A percentile compares a stretch with the other conserved stretches of the same genome.
Conservation (phyloP, 92 coral and sea anemone genomes). For the Bergia puertoricense region DNA sequence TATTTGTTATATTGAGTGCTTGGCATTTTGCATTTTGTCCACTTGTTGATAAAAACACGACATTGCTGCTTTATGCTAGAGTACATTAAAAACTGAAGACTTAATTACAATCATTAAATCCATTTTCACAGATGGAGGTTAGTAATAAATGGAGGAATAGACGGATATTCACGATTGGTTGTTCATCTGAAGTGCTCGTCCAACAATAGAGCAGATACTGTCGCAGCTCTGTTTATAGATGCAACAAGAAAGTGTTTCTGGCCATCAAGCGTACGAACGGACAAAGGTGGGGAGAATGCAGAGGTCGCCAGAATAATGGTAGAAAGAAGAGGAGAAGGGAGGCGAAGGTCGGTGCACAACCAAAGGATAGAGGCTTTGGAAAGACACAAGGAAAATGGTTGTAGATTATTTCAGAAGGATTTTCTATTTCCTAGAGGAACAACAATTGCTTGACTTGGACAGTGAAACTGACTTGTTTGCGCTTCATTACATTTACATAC, state of each 20-base stretch:
- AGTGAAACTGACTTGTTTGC: conserved; percentile 44
- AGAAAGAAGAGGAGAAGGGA: conserved; percentile 51
- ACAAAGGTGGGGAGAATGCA: conserved; percentile 58
- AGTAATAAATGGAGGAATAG: conserved; percentile 46
- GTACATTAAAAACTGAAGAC: no score
- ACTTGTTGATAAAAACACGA: no score
- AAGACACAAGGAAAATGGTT: conserved; percentile 54
- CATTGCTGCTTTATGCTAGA: no score
- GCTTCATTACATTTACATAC: conserved; percentile 42
- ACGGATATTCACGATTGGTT: conserved; percentile 41
- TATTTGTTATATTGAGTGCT: no score
- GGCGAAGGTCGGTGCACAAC: conserved; percentile 64
- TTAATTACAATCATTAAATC: not conserved
- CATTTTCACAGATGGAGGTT: conserved; percentile 33
- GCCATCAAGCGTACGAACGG: conserved; percentile 57
- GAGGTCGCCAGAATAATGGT: conserved; percentile 43
- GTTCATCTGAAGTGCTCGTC: conserved; percentile 35
- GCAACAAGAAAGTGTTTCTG: conserved; percentile 53
- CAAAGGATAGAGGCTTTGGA: conserved; percentile 61
- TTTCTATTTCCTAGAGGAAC: conserved; percentile 45
- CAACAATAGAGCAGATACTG: conserved; percentile 49
- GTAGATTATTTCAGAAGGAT: conserved; percentile 43
- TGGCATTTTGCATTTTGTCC: no score
- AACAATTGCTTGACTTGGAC: conserved; percentile 37
- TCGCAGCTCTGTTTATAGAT: conserved; percentile 20